Conservation (phyloP, 2,888 invertebrate genomes). For the Xestia ashworthii region DNA sequence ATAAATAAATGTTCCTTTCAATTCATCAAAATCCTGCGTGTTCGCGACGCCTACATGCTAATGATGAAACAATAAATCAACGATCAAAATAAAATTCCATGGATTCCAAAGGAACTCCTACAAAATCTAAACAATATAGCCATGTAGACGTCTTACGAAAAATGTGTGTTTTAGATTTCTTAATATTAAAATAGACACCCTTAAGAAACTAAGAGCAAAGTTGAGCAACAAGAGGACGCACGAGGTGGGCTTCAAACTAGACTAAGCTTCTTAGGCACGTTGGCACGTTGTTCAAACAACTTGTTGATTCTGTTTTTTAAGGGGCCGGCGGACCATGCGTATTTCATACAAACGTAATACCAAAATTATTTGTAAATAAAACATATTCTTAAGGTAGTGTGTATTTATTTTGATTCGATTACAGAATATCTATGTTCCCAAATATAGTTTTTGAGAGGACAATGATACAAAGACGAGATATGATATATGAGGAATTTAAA, state of each 20-base stretch:
- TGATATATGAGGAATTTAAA: too few relatives aligned
- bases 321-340: too few relatives aligned
- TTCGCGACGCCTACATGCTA: neutral
- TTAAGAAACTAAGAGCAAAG: neutral
- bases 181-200: neutral
- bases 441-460: too few relatives aligned
- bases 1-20: neutral
- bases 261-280: too few relatives aligned
- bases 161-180: neutral
- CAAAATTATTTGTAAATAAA: too few relatives aligned
- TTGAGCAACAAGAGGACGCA: neutral
- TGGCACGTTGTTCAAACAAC: neutral
- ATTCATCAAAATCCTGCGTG: neutral
- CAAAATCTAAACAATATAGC: neutral
- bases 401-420: too few relatives aligned
- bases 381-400: too few relatives aligned
- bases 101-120: neutral
- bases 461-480: too few relatives aligned
- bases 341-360: too few relatives aligned
- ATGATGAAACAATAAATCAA: neutral
- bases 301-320: slow-evolving; percentile 14
- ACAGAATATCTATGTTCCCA: too few relatives aligned
- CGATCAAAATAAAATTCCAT: neutral
- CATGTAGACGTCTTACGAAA: neutral
- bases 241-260: neutral